Percentiles rank a stretch among this genome's conserved stretches.
These are phyloP conservation scores for Caenorhabditis zanzibari DNA, from an alignment of 2,888 invertebrate species.

Conservation along the genomic window DNA sequence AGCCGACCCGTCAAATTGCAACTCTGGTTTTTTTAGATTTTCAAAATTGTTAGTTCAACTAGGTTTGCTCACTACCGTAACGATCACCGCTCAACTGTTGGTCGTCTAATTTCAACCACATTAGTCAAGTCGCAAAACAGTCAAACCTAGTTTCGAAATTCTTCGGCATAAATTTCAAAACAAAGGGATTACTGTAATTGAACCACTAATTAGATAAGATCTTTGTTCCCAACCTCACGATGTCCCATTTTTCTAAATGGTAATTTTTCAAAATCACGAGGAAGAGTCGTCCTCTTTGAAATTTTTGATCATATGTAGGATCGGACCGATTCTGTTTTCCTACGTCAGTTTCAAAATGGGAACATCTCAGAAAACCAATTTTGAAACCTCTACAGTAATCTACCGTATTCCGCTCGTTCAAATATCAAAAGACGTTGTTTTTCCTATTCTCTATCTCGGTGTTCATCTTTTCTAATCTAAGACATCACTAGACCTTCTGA, in stretches of 20 bases:
- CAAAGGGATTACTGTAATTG: no score
- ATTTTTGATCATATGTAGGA: neutral
- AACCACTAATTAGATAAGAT: neutral
- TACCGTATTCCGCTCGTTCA: neutral
- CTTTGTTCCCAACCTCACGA: neutral
- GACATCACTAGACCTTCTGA: conserved; percentile 20
- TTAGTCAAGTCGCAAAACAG: no score
- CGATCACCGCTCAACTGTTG: no score
- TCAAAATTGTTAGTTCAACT: no score
- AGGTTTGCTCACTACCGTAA: no score
- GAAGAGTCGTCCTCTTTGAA: neutral
- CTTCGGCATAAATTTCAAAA: no score
- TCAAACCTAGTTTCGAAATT: no score
- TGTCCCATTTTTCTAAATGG: neutral
- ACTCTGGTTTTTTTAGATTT: no score
- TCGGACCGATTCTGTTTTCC: neutral
- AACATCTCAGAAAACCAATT: neutral
- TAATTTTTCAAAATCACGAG: conserved; percentile 7
- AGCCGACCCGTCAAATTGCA: no score
- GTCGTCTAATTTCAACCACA: no score
- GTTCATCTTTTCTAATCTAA: conserved; percentile 20
- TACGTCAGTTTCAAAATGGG: no score
- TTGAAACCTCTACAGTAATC: neutral
- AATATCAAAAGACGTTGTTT: neutral
- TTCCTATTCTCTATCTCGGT: neutral